Evolutionary conservation across 2,113 vertebrate genomes (phyloP).

Genomic region (Heliornis fulica): DNA sequence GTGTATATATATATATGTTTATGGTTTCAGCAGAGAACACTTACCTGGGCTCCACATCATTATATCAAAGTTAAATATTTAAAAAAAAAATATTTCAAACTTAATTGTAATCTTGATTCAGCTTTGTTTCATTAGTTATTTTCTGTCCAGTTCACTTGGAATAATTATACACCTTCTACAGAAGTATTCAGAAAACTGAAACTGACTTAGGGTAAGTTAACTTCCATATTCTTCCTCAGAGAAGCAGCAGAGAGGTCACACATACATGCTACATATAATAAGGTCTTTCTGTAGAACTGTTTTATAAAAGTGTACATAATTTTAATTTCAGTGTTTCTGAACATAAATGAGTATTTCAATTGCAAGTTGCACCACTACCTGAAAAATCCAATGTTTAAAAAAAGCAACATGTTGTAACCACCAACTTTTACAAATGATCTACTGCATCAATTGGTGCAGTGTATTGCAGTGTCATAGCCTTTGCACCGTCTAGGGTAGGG

Average conservation of each 20-base stretch:
- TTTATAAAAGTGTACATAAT: background rate
- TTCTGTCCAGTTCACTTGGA: background rate
- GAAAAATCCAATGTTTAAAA: background rate
- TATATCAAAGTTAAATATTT: background rate
- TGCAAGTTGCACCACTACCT: background rate
- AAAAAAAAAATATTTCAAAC: background rate
- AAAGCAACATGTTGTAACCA: background rate
- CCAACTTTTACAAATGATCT: background rate
- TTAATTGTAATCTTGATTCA: background rate
- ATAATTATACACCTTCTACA: background rate
- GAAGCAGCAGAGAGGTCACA: background rate
- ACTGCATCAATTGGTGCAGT: background rate
- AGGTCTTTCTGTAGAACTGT: background rate
- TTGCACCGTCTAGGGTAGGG: background rate
- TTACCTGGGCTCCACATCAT: background rate
- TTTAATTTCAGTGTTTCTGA: background rate
- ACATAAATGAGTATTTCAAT: background rate
- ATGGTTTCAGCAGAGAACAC: background rate
- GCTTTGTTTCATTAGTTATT: background rate
- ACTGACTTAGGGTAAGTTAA: background rate
- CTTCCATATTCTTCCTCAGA: background rate
- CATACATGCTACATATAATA: background rate
- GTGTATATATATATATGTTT: background rate
- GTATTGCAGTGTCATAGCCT: background rate
- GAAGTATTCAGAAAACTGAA: background rate